phyloP scores from a whole-genome alignment of 2,797 vertebrate species.

The Phoxinus dragarum region DNA sequence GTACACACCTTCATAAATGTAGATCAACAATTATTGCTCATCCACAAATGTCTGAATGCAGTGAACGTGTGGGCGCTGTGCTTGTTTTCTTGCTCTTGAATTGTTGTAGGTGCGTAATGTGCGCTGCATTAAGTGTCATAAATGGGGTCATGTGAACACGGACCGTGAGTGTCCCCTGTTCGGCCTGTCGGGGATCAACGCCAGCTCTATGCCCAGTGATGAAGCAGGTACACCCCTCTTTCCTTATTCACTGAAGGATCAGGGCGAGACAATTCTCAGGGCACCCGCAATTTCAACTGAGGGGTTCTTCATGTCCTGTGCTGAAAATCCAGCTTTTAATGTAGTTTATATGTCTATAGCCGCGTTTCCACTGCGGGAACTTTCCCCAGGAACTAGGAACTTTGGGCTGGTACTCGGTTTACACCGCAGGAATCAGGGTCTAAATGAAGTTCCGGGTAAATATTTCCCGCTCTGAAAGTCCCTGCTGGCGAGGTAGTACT shows the following conservation, averaged over 20 bases:
- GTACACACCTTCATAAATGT: background rate
- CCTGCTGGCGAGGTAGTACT: too few relatives aligned
- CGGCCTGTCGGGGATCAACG: constrained; percentile 97
- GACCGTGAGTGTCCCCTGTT: constrained; percentile 97
- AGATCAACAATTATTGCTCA: background rate
- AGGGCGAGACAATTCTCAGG: background rate
- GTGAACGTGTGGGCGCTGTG: background rate
- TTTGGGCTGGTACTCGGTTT: too few relatives aligned
- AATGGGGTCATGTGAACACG: constrained; percentile 99
- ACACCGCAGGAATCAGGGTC: too few relatives aligned
- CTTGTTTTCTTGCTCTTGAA: constrained; percentile 32
- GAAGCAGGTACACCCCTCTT: constrained; percentile 84
- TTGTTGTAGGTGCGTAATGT: constrained; percentile 91
- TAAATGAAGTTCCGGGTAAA: too few relatives aligned
- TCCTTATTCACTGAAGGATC: background rate
- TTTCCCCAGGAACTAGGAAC: too few relatives aligned
- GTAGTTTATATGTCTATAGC: too few relatives aligned
- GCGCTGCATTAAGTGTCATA: constrained; percentile 98
- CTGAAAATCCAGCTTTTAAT: too few relatives aligned
- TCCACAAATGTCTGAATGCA: background rate
- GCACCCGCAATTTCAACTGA: background rate
- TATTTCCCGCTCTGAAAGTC: too few relatives aligned
- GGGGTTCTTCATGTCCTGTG: background rate
- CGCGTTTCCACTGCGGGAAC: too few relatives aligned
- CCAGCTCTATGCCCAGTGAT: constrained; percentile 89